Percentiles rank a stretch among this genome's conserved stretches.
Conservation (phyloP, 2,888 invertebrate species). For the Phania funesta region DNA sequence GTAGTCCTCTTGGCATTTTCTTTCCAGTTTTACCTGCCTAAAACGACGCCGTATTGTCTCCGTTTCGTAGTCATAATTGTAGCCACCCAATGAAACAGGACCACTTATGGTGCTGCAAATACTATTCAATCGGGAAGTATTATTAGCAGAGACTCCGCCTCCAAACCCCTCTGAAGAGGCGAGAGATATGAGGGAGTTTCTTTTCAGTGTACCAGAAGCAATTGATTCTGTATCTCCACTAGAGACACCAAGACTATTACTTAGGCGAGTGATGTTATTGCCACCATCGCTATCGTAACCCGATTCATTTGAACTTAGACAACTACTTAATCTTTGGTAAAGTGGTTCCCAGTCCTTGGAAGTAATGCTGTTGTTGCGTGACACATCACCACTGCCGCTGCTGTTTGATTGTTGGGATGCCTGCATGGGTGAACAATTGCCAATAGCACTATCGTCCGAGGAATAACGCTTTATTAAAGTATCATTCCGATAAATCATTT, state of each 20-base stretch:
- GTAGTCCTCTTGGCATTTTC: slow-evolving; percentile 85
- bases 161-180: slow-evolving; percentile 76
- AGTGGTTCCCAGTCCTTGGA: slow-evolving; percentile 83
- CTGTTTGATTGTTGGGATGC: slow-evolving; percentile 45
- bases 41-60: slow-evolving; percentile 84
- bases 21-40: slow-evolving; percentile 85
- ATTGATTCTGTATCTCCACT: slow-evolving; percentile 79
- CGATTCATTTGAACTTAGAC: slow-evolving; percentile 91
- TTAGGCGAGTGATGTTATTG: slow-evolving; percentile 62
- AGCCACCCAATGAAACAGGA: slow-evolving; percentile 77
- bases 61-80: slow-evolving; percentile 81
- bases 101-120: slow-evolving; percentile 76
- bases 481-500: slow-evolving; percentile 73
- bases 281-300: slow-evolving; percentile 92
- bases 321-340: slow-evolving; percentile 85
- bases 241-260: slow-evolving; percentile 79
- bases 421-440: slow-evolving; percentile 75
- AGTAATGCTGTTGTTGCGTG: slow-evolving; percentile 82
- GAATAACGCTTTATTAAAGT: slow-evolving; percentile 74
- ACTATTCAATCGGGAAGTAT: slow-evolving; percentile 68
- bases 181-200: slow-evolving; percentile 78
- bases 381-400: slow-evolving; percentile 71
- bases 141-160: slow-evolving; percentile 47
- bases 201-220: slow-evolving; percentile 78
- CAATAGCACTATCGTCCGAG: slow-evolving; percentile 76